These are phyloP conservation scores for Temnothorax unifasciatus DNA, from an alignment of 2,888 invertebrate genomes.

Conservation along the genomic window DNA sequence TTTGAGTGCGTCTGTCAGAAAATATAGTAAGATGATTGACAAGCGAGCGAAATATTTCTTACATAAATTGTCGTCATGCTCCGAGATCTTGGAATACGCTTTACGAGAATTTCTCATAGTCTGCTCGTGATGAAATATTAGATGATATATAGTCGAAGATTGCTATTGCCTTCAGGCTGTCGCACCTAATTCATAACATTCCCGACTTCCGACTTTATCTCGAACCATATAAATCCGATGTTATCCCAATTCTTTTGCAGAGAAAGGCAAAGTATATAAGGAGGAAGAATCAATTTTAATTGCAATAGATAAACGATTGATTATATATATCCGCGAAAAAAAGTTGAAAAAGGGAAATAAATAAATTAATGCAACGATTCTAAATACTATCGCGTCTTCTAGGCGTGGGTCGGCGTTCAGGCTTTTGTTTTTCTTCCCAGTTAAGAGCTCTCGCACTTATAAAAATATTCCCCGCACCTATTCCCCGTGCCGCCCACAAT, in stretches of 20 bases:
- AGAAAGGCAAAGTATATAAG: background rate
- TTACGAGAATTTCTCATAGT: background rate
- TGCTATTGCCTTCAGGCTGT: background rate
- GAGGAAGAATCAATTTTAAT: background rate
- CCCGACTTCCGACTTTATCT: background rate
- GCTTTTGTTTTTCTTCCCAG: background rate
- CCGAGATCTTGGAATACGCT: background rate
- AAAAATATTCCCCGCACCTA: constrained; percentile 36
- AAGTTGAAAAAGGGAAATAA: background rate
- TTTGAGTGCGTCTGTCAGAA: background rate
- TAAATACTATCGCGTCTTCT: background rate
- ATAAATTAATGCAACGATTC: background rate
- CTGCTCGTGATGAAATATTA: background rate
- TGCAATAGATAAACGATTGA: background rate
- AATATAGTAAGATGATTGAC: background rate
- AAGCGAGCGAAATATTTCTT: background rate
- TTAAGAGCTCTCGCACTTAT: background rate
- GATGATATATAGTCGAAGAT: background rate
- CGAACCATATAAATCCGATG: background rate
- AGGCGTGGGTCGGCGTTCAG: constrained; percentile 7
- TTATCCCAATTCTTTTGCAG: background rate
- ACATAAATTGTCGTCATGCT: background rate
- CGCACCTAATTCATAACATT: background rate
- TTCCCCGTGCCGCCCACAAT: constrained; percentile 25
- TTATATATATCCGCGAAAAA: too few species aligned